Conservation (phyloP, 2,888 invertebrate species). For the Athetis lepigone region DNA sequence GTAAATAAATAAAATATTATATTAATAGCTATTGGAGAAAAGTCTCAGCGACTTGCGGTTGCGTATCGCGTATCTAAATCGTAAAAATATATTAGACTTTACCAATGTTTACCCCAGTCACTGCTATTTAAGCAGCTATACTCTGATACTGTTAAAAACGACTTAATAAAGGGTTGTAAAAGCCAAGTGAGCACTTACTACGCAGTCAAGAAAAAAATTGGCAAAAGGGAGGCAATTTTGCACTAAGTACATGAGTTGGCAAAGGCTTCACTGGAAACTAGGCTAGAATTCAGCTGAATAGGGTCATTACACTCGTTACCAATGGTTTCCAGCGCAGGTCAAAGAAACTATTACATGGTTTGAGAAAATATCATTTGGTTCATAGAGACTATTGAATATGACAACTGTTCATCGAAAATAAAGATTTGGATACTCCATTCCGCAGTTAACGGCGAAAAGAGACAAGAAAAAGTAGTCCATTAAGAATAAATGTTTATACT, state of each 20-base stretch:
- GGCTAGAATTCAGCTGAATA: slow-evolving; percentile 27
- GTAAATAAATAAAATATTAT: no score
- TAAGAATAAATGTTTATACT: no score
- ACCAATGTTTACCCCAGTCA: no score
- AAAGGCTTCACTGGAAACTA: slow-evolving; percentile 40
- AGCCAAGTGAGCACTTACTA: neutral
- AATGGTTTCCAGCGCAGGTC: slow-evolving; percentile 13
- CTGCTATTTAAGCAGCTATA: no score
- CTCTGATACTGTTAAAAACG: neutral
- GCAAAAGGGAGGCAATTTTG: slow-evolving; percentile 48
- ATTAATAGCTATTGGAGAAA: no score
- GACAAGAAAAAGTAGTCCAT: slow-evolving; percentile 6
- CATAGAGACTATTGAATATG: slow-evolving; percentile 28
- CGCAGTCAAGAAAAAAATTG: slow-evolving; percentile 25
- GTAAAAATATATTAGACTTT: no score
- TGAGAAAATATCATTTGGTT: slow-evolving; percentile 28
- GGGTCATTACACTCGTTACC: slow-evolving; percentile 16
- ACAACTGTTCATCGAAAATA: slow-evolving; percentile 13
- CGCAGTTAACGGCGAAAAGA: neutral
- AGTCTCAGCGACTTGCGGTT: no score
- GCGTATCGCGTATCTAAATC: no score
- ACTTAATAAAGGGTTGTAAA: neutral
- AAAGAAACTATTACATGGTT: slow-evolving; percentile 33
- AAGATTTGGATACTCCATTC: slow-evolving; percentile 24
- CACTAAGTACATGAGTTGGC: slow-evolving; percentile 36